Percentiles rank a stretch among this genome's conserved stretches.
Conservation (phyloP, 35 echinoderm and acorn worm genomes). For the Antedon bifida region DNA sequence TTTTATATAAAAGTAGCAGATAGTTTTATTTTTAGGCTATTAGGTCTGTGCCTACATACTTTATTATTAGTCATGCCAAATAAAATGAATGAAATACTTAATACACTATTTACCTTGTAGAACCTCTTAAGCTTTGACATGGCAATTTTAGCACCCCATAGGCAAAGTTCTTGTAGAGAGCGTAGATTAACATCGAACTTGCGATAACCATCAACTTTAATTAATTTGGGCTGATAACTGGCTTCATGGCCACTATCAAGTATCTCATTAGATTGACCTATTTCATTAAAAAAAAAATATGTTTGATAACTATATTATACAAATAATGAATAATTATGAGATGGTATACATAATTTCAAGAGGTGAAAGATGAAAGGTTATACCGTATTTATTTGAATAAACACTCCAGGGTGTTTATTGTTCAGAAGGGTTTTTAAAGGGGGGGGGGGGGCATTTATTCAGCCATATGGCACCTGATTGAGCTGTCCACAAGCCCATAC, state of each 20-base stretch:
- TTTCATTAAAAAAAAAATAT: not conserved
- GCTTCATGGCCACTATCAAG: not conserved
- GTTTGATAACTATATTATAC: not conserved
- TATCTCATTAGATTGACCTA: not conserved
- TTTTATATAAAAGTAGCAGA: too few relatives aligned
- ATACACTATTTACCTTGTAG: constrained; percentile 51
- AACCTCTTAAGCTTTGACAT: constrained; percentile 40
- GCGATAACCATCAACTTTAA: constrained; percentile 31
- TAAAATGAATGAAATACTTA: too few relatives aligned
- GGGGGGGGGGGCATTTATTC: not conserved
- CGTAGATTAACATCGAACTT: constrained; percentile 54
- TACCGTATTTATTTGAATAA: too few relatives aligned
- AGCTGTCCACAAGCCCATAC: not conserved
- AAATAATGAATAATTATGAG: not conserved
- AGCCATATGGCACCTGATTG: not conserved
- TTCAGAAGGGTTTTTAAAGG: too few relatives aligned
- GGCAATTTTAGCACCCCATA: constrained; percentile 40
- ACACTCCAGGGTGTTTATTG: too few relatives aligned
- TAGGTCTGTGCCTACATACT: too few relatives aligned
- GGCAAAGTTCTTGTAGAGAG: constrained; percentile 54
- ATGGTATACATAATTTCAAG: too few relatives aligned
- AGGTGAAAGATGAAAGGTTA: too few relatives aligned
- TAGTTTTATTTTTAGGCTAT: too few relatives aligned
- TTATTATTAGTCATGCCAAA: too few relatives aligned
- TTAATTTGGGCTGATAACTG: constrained; percentile 45